Conservation (phyloP, 2,113 vertebrate species). For the Rafetus swinhoei region DNA sequence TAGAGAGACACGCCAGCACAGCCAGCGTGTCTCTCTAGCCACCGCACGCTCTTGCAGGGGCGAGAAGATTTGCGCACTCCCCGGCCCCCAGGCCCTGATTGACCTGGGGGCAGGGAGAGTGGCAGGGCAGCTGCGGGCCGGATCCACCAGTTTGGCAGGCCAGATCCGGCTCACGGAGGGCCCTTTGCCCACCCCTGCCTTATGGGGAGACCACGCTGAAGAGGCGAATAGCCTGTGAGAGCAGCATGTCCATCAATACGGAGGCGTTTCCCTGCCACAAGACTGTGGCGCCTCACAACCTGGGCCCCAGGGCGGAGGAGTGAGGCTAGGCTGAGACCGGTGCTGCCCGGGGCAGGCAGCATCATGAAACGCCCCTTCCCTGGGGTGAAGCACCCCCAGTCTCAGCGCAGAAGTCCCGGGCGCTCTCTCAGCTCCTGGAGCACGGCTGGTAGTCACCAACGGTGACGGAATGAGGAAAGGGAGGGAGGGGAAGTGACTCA, state of each 20-base stretch:
- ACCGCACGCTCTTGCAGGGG: too few species aligned
- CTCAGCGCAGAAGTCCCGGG: not conserved
- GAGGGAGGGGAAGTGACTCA: conserved; percentile 32
- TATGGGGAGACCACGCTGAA: not conserved
- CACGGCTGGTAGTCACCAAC: not conserved
- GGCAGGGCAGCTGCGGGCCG: too few species aligned
- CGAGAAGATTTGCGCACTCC: too few species aligned
- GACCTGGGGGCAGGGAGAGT: too few species aligned
- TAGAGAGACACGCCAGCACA: too few species aligned
- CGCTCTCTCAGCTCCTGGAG: not conserved
- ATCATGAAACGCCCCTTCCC: not conserved
- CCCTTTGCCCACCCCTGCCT: not conserved
- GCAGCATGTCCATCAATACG: rapidly evolving
- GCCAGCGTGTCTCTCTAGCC: too few species aligned
- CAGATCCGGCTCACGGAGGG: too few species aligned
- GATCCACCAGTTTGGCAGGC: too few species aligned
- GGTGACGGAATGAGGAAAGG: conserved; percentile 40
- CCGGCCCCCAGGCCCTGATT: too few species aligned
- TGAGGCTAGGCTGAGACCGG: rapidly evolving
- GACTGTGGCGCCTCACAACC: not conserved
- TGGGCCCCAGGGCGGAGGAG: not conserved
- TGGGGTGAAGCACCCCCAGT: not conserved
- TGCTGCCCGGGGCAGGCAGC: not conserved
- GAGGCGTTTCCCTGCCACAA: not conserved
- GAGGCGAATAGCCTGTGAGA: rapidly evolving